These are phyloP conservation scores for Hypanus sabinus DNA, from an alignment of 2,113 vertebrate genomes.

Conservation along the genomic window DNA sequence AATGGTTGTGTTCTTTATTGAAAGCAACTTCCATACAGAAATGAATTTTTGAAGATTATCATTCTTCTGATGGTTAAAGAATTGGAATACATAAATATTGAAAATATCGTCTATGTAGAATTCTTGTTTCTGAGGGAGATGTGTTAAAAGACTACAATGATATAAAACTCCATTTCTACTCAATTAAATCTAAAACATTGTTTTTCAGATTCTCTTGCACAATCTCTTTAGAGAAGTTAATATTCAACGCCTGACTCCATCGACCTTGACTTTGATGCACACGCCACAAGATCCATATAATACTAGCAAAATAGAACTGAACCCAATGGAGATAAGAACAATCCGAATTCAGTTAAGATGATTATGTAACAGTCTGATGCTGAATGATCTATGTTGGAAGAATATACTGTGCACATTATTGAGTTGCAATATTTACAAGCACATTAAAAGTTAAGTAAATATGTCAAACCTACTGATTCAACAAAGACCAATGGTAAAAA, in stretches of 20 bases:
- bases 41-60: neutral
- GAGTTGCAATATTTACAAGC: neutral
- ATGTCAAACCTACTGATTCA: constrained; percentile 22
- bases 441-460: constrained; percentile 11
- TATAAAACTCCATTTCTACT: neutral
- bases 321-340: constrained; percentile 74
- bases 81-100: neutral
- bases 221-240: constrained; percentile 64
- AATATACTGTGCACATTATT: neutral
- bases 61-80: neutral
- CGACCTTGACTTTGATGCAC: constrained; percentile 73
- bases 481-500: constrained; percentile 5
- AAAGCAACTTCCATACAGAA: neutral
- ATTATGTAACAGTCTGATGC: constrained; percentile 43
- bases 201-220: constrained; percentile 57
- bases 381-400: neutral
- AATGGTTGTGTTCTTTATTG: neutral
- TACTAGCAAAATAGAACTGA: constrained; percentile 62
- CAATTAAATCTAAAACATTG: constrained; percentile 34
- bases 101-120: neutral
- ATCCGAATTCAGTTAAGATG: constrained; percentile 66
- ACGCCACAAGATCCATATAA: constrained; percentile 51
- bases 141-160: neutral
- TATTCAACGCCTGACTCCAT: constrained; percentile 57
- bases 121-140: neutral